Evolutionary conservation across 2,113 vertebrate genomes (phyloP), one percentile per base, ranked within the genome.

Genomic region (Phrynocephalus versicolor): DNA sequence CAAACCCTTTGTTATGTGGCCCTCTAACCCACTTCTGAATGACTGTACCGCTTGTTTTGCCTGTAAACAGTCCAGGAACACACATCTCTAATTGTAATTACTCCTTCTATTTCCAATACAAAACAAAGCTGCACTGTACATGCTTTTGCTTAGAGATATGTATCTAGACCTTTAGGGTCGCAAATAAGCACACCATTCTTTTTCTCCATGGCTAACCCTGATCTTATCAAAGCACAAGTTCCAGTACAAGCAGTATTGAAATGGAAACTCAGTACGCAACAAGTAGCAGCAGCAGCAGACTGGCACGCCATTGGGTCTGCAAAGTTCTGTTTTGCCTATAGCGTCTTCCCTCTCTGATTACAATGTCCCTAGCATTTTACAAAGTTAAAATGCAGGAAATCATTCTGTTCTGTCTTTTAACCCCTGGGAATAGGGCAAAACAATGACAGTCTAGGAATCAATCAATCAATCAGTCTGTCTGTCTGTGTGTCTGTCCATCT

Each of bases 31-130:
- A 77, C 79, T 87, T 87, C 21, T 39, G 87, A 86, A 0, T 0
- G 70, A 84, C 69, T 51, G 87, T 41, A 84, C 69, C 58, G 87
- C 41, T 87, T 81, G 75, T 76, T 41, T 86, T 85, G 71, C 62
- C 51, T 30, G 87, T 62, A 39, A 3, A 75, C 76, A 76, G 10
- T 0, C 57, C 0, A 5, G 33, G 45, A 83, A 85, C 14, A 65
- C 84, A 7, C 67, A 51, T 45, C 72, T 41, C 57, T 58, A 76
- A 35, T 27, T 88, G 83, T 82, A 85, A 83, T 62, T 78, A 57
- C 64, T 41, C 37, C 77, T 88, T 69, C 62, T 86, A 81, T 51
- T 37, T 35, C n/a, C n/a, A 72, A 25, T 21, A 37, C 16, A 1
- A 79, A 89, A 89, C 86, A 57, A 23, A 55, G n/a, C n/a, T 74